Base-by-base conservation (phyloP, 2,113 vertebrate species). In the Gasterosteus nipponicus region DNA sequence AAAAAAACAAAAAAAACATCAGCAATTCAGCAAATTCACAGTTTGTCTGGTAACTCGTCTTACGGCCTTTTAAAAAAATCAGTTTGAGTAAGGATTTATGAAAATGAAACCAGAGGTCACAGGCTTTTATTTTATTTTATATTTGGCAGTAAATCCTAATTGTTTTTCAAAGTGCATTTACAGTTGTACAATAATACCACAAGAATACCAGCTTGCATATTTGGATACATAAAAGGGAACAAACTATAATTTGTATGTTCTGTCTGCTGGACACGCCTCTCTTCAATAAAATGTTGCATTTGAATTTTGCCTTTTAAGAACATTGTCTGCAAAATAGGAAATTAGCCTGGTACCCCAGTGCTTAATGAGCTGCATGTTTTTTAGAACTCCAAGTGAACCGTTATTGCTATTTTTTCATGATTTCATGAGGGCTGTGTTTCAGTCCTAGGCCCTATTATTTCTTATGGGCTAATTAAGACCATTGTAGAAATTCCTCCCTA, bases 401-500 rank as follows among this genome's bases (percentile, higher is more conserved):
- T 90, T 90, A 84, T 84, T 85, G 86, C 89, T 88, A 85, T 92
- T 93, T 89, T 93, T 89, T 94, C 91, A 92, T 92, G 89, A 90
- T 94, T 92, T 93, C 93, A 26, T 26, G 91, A 89, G 77, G 88
- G 69, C 75, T 77, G 63, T 26, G 69, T 77, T 91, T 92, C 75
- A 78, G 87, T 85, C 83, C 87, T 93, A 89, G 82, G 54, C 90
- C 92, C 85, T 90, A 93, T 94, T 93, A 94, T 93, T 91, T 94
- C 91, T 94, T 93, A 91, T 92, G 82, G 88, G 87, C 90, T 94
- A 93, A 94, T 95, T 94, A 95, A 93, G 89, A 92, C 91, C 80
- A 82, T 92, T 92, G 86, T 89, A 94, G 90, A 93, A 92, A 92
- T 93, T 92, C 91, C 91, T 90, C 80, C 79, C 66, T 73, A 84